phyloP scores from a whole-genome alignment of 1,140 invertebrate species.

The Dendroctonus ponderosae region DNA sequence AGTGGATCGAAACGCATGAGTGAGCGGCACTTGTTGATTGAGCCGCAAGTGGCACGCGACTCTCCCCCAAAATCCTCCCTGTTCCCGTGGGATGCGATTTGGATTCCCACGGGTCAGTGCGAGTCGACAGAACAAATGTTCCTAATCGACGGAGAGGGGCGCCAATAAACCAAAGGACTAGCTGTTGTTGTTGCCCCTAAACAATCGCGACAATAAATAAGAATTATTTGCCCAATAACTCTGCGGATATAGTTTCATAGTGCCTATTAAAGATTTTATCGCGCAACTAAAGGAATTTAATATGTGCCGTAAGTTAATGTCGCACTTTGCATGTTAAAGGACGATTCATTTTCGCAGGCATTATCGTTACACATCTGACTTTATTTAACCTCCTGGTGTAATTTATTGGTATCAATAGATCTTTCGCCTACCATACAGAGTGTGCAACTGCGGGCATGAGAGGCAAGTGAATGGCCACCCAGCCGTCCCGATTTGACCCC shows the following conservation, averaged over 20 bases:
- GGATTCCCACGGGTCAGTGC: no score
- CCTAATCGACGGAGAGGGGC: neutral
- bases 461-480: neutral
- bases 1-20: no score
- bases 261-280: slow-evolving; percentile 31
- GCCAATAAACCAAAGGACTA: no score
- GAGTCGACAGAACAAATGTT: no score
- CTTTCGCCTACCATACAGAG: slow-evolving; percentile 6
- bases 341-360: slow-evolving; percentile 31
- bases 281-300: slow-evolving; percentile 27
- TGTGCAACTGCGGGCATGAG: no score
- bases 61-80: no score
- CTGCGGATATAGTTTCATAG: slow-evolving; percentile 30
- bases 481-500: neutral
- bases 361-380: slow-evolving; percentile 36
- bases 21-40: no score
- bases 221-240: neutral
- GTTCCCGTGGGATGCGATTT: no score
- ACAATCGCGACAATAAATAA: slow-evolving; percentile 7
- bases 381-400: slow-evolving; percentile 25
- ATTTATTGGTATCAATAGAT: slow-evolving; percentile 33
- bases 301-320: slow-evolving; percentile 29
- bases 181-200: neutral
- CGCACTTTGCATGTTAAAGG: slow-evolving; percentile 28
- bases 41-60: no score